Evolutionary conservation across 2,113 vertebrate genomes (phyloP).

Genomic region (Pseudorhombus dupliciocellatus): DNA sequence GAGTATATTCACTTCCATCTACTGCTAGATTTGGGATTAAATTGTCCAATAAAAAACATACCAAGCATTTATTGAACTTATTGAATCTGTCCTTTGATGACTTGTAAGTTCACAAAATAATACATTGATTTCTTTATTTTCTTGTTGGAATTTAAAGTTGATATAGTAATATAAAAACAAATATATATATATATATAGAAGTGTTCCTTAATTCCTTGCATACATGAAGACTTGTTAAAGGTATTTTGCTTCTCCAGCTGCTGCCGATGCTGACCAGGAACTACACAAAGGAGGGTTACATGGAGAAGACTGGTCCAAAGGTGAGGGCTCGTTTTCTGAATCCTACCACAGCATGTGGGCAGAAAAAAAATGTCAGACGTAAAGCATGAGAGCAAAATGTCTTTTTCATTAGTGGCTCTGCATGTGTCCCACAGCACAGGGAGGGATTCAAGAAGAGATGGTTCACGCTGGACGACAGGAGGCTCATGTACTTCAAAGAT

Average conservation of each 20-base stretch:
- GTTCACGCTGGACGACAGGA: conserved; percentile 92
- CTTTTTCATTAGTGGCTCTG: neutral
- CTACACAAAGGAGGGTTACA: conserved; percentile 89
- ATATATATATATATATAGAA: too few species aligned
- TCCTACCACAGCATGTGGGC: neutral
- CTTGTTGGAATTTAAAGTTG: neutral
- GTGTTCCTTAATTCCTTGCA: neutral
- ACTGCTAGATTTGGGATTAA: neutral
- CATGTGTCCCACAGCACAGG: conserved; percentile 81
- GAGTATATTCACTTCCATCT: conserved; percentile 22
- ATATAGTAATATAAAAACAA: too few species aligned
- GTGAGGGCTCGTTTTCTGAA: conserved; percentile 47
- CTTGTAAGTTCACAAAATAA: neutral
- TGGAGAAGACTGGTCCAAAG: conserved; percentile 94
- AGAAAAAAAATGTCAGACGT: neutral
- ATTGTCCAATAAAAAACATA: too few species aligned
- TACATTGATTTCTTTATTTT: neutral
- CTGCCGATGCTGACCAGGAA: conserved; percentile 87
- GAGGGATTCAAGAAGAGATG: conserved; percentile 90
- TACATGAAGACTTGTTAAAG: neutral
- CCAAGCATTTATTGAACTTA: too few species aligned
- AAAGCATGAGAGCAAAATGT: neutral
- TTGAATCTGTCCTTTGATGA: too few species aligned
- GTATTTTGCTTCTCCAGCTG: conserved; percentile 74
- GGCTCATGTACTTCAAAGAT: conserved; percentile 89